Base-by-base conservation (phyloP, 2,113 vertebrate species). In the Esox niger region DNA sequence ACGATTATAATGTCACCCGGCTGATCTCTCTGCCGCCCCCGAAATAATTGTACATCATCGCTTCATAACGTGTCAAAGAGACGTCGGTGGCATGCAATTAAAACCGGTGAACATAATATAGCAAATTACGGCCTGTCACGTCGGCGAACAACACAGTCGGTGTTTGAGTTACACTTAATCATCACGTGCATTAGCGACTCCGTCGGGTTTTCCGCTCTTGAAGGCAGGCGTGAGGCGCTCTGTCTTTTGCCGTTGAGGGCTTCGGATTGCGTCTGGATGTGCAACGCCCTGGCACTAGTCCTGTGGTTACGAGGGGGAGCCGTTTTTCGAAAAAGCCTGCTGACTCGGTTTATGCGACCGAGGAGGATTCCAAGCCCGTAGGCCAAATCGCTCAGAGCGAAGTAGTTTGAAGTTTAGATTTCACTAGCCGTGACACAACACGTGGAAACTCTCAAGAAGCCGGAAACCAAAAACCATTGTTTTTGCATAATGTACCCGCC, bases 111-210 rank as follows among this genome's bases (percentile, higher is more conserved):
- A 96, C 97, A 97, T 97, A 98, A 97, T 97, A 94, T 95, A 95
- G 92, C 94, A 96, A 97, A 98, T 97, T 96, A 98, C 95, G 94
- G 96, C 94, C 95, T 96, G 96, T 98, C 96, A 96, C 92, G 92
- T 93, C 94, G 91, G 94, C 88, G 84, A 97, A 98, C 95, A 98
- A 98, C 96, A 98, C 94, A 94, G 93, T 94, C 94, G 92, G 94
- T 96, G 93, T 96, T 98, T 98, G 95, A 98, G 95, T 98, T 96
- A 96, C 94, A 96, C 95, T 96, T 98, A 96, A 96, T 98, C 95
- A 96, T 95, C 94, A 95, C 92, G 93, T 96, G 94, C 94, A 96
- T 97, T 96, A 98, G 92, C 92, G 92, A 95, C 94, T 96, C 96
- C 86, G 86, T 94, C 94, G 94, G 95, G 93, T 95, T n/a, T 94